Conservation (phyloP, 2,113 vertebrate genomes). For the Hiodon alosoides region DNA sequence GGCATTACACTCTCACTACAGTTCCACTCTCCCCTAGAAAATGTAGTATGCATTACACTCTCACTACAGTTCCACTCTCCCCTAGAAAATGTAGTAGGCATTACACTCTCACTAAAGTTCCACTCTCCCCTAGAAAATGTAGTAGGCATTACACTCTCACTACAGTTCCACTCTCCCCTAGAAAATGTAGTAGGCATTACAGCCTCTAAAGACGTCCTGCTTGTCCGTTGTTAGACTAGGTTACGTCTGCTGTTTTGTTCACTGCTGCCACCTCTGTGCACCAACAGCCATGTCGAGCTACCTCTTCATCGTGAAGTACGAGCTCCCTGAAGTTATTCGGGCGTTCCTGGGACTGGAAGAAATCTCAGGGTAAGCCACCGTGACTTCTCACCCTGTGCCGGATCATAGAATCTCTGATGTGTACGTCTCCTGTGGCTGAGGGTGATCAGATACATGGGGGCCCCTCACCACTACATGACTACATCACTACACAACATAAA, state of each 20-base stretch:
- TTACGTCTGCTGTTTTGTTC: not conserved
- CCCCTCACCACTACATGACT: no score
- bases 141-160: no score
- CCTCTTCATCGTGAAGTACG: slow-evolving; percentile 98
- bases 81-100: no score
- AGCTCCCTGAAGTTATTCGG: slow-evolving; percentile 92
- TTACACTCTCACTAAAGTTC: no score
- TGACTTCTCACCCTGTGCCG: not conserved
- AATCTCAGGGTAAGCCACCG: slow-evolving; percentile 70
- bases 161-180: no score
- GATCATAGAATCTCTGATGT: not conserved
- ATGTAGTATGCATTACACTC: no score
- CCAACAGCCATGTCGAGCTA: slow-evolving; percentile 96
- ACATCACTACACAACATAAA: no score
- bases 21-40: no score
- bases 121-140: no score
- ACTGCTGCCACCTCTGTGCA: not conserved
- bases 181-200: no score
- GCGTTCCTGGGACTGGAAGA: slow-evolving; percentile 83
- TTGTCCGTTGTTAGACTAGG: not conserved
- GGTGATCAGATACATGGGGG: not conserved
- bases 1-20: no score
- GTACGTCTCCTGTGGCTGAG: not conserved
- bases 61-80: no score
- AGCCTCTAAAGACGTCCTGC: not conserved